These are phyloP conservation scores for Brevipalpus yothersi DNA, from an alignment of 1,140 invertebrate species.

Conservation along the genomic window DNA sequence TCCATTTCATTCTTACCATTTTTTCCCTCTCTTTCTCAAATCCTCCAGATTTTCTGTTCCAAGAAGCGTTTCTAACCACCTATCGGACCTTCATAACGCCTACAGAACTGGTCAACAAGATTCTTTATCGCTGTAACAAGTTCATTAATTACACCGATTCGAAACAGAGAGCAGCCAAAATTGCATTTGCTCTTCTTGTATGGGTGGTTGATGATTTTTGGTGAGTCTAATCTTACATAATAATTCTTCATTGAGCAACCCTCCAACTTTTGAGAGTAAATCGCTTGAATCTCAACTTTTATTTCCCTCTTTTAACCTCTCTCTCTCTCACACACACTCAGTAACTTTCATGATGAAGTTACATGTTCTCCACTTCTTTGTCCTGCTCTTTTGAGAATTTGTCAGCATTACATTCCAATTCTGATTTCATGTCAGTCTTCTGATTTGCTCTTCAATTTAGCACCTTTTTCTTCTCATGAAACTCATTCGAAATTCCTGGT, in stretches of 20 bases:
- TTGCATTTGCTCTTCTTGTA: conserved; percentile 66
- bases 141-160: conserved; percentile 30
- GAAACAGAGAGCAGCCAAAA: conserved; percentile 48
- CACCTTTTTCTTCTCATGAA: too few relatives aligned
- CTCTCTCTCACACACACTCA: too few relatives aligned
- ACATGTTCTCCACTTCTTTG: too few relatives aligned
- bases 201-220: conserved; percentile 77
- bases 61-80: conserved; percentile 88
- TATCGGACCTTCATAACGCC: conserved; percentile 83
- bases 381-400: too few relatives aligned
- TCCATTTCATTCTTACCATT: not conserved
- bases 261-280: too few relatives aligned
- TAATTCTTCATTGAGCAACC: not conserved
- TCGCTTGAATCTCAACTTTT: too few relatives aligned
- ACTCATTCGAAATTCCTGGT: too few relatives aligned
- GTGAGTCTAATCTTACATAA: conserved; percentile 32
- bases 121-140: conserved; percentile 57
- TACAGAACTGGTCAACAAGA: conserved; percentile 57
- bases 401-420: too few relatives aligned
- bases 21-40: conserved; percentile 1
- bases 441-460: too few relatives aligned
- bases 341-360: too few relatives aligned
- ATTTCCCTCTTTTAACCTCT: too few relatives aligned
- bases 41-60: conserved; percentile 63
- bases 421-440: too few relatives aligned